Conservation (phyloP, 2,113 vertebrate genomes). For the Calyptomena viridis region DNA sequence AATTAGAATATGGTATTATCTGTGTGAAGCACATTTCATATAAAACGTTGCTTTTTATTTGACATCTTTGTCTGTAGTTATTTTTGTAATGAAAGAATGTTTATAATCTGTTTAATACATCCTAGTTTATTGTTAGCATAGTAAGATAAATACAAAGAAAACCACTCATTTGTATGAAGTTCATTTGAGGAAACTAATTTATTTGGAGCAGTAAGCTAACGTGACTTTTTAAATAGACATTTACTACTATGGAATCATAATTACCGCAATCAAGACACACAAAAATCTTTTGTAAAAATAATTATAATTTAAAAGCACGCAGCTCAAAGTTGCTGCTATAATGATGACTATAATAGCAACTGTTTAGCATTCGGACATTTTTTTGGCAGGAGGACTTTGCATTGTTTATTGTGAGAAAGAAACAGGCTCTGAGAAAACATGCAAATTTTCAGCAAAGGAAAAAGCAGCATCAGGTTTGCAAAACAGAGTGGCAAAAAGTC, state of each 20-base stretch:
- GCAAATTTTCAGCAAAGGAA: slow-evolving; percentile 74
- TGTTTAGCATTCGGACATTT: slow-evolving; percentile 76
- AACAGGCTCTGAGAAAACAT: slow-evolving; percentile 78
- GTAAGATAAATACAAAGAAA: slow-evolving; percentile 46
- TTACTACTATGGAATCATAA: slow-evolving; percentile 65
- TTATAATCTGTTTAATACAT: slow-evolving; percentile 36
- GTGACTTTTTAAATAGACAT: slow-evolving; percentile 57
- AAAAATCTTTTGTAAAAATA: slow-evolving; percentile 71
- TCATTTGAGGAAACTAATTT: slow-evolving; percentile 54
- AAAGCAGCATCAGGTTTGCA: slow-evolving; percentile 64
- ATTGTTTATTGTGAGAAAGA: slow-evolving; percentile 83
- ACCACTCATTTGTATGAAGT: slow-evolving; percentile 32
- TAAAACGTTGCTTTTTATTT: not conserved
- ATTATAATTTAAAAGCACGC: slow-evolving; percentile 72
- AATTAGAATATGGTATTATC: not conserved
- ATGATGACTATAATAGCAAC: slow-evolving; percentile 76
- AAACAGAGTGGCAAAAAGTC: slow-evolving; percentile 38
- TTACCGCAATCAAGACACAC: slow-evolving; percentile 66
- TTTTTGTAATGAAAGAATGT: not conserved
- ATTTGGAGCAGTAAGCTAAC: slow-evolving; percentile 26
- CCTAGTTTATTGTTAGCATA: slow-evolving; percentile 24
- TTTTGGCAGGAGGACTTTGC: slow-evolving; percentile 74
- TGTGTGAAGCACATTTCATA: not conserved
- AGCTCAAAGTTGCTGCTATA: slow-evolving; percentile 72
- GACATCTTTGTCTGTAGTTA: not conserved